These are phyloP conservation scores for Choreutis nemorana DNA, from an alignment of 2,888 invertebrate genomes.

Conservation along the genomic window DNA sequence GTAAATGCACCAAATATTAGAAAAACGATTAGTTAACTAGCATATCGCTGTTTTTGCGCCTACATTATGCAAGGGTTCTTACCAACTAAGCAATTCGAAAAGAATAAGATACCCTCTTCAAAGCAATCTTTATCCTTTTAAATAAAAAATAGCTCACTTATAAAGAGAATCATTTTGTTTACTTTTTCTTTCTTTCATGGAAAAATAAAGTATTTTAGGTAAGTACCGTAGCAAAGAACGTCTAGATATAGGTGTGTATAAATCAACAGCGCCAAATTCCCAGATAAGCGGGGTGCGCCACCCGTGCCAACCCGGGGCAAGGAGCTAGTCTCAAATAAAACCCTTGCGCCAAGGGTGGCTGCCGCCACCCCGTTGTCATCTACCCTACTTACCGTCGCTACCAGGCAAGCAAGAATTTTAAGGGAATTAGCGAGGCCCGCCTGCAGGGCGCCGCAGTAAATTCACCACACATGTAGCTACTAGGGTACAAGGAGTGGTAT, in stretches of 20 bases:
- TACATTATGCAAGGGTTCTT: too few relatives aligned
- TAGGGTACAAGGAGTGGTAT: constrained; percentile 19
- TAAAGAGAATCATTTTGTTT: too few relatives aligned
- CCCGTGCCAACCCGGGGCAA: constrained; percentile 26
- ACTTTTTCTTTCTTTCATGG: too few relatives aligned
- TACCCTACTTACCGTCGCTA: constrained; percentile 40
- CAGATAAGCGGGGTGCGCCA: constrained; percentile 9
- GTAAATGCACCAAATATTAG: too few relatives aligned
- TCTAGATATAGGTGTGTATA: too few relatives aligned
- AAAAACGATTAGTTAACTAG: too few relatives aligned
- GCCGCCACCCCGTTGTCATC: constrained; percentile 45
- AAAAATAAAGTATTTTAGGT: too few relatives aligned
- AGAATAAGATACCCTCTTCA: too few relatives aligned
- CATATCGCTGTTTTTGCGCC: too few relatives aligned
- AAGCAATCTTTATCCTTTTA: too few relatives aligned
- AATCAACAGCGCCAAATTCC: constrained; percentile 8
- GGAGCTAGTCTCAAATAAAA: constrained; percentile 19
- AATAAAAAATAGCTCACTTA: constrained; percentile 1
- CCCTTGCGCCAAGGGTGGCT: constrained; percentile 21
- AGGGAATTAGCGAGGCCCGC: constrained; percentile 59
- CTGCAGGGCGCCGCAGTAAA: constrained; percentile 62
- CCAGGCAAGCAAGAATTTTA: constrained; percentile 62
- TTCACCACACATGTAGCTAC: constrained; percentile 40
- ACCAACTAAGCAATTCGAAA: too few relatives aligned
- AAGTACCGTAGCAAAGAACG: too few relatives aligned